A percentile compares a stretch with the other conserved stretches of the same genome.
These are phyloP conservation scores for Cyprichromis sp. DNA, from an alignment of 2,113 vertebrate genomes.

Conservation along the genomic window DNA sequence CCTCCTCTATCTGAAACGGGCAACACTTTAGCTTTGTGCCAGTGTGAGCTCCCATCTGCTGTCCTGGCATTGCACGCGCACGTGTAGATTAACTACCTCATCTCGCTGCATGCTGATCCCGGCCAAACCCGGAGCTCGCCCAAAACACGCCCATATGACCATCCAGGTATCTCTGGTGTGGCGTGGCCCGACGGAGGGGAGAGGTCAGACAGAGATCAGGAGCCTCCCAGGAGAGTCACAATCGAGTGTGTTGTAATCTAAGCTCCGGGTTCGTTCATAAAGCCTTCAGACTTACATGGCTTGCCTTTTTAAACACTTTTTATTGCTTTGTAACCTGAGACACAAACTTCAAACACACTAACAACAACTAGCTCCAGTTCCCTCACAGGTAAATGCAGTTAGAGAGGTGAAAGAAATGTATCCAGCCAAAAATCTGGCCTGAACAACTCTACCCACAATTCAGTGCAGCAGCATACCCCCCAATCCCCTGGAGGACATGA, in stretches of 20 bases:
- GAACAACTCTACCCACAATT: slow-evolving; percentile 25
- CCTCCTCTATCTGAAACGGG: slow-evolving; percentile 23
- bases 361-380: not conserved
- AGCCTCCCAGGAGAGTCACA: not conserved
- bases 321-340: not conserved
- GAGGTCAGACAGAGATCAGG: slow-evolving; percentile 3
- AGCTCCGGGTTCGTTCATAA: not conserved
- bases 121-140: not conserved
- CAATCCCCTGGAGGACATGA: slow-evolving; percentile 4
- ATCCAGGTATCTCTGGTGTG: not conserved
- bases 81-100: slow-evolving; percentile 45
- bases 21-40: slow-evolving; percentile 36
- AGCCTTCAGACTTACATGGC: not conserved
- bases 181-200: not conserved
- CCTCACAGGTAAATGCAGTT: slow-evolving; percentile 1
- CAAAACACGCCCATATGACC: not conserved
- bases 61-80: slow-evolving; percentile 29
- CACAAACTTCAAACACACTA: not conserved
- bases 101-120: not conserved
- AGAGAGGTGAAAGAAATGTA: not conserved
- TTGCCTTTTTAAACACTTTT: not conserved
- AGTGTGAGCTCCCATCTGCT: slow-evolving; percentile 57
- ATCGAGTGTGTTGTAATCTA: not conserved
- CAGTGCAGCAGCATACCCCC: slow-evolving; percentile 23
- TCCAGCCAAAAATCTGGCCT: not conserved